Conservation (phyloP, 2,888 invertebrate species). For the Pseudeuparius sepicola region DNA sequence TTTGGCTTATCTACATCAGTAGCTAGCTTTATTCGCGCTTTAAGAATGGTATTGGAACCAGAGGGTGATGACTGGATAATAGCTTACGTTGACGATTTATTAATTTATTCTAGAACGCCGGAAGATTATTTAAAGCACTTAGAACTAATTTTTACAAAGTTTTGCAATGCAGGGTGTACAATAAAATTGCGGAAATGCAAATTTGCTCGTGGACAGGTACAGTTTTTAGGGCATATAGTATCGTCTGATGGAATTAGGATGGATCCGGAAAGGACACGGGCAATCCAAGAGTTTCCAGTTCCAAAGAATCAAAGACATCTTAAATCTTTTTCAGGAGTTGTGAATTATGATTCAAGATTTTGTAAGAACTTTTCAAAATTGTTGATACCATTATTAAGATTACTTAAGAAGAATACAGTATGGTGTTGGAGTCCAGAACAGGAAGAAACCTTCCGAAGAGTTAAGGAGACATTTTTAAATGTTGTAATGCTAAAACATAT, state of each 20-base stretch:
- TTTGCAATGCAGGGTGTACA: conserved; percentile 7
- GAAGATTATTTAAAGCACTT: conserved; percentile 15
- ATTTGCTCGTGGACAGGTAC: conserved; percentile 8
- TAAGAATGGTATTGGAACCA: conserved; percentile 11
- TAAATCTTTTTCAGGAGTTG: conserved; percentile 13
- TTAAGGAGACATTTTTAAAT: conserved; percentile 14
- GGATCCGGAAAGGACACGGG: conserved; percentile 9
- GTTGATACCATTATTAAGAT: conserved; percentile 7
- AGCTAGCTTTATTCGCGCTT: conserved; percentile 11
- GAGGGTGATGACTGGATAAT: conserved; percentile 8
- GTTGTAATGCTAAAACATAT: conserved; percentile 14
- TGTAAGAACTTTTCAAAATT: conserved; percentile 10
- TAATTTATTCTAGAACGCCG: conserved; percentile 9
- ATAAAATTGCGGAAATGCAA: conserved; percentile 14
- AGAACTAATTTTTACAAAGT: conserved; percentile 12
- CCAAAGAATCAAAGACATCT: conserved; percentile 15
- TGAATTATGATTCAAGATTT: conserved; percentile 12
- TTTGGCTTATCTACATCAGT: conserved; percentile 17
- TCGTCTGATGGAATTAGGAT: conserved; percentile 3
- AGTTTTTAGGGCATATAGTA: conserved; percentile 14
- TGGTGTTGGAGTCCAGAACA: conserved; percentile 14
- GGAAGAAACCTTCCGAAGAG: conserved; percentile 8
- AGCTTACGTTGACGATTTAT: conserved; percentile 14
- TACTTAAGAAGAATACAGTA: conserved; percentile 14
- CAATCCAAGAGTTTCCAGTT: conserved; percentile 10